Evolutionary conservation across 2,888 invertebrate genomes (phyloP), one percentile per base, ranked within the genome.

Genomic region (Acrobasis repandana): DNA sequence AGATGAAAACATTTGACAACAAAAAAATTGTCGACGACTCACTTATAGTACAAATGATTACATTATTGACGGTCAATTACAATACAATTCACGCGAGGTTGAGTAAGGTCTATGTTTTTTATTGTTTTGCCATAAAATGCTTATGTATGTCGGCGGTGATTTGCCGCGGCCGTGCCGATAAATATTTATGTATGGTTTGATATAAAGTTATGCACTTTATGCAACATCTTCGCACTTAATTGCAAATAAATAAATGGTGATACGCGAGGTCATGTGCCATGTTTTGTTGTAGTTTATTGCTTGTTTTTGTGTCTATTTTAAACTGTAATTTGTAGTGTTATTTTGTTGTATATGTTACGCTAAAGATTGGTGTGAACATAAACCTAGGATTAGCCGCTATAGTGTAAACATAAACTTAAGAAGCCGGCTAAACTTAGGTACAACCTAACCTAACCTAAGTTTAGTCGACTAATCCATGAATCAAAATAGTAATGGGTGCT

Each of bases 71-170:
- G 20, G 14, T 20, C n/a, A 38, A 38, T 54, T 54, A 54, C n/a
- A 54, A 43, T 54, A 54, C 54, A 54, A 54, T 38, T 36, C 18
- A 16, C 18, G 54, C 18, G 54, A 38, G 36, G 52, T 54, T 54
- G 52, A 18, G 52, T 54, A 16, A 54, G 54, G 54, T 54, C 18
- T 8, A 38, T 11, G 38, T 36, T 54, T 20, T 50, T 50, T 54
- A 38, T 54, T 18, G 14, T 54, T 18, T 43, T 54, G 33, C 36
- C 36, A 36, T 43, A n/a, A 43, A 43, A 43, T 43, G 43, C 1
- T 14, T 14, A n/a, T 43, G 1, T 43, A 43, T n/a, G 43, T 14
- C 43, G 43, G 5, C n/a, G 10, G 43, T 43, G n/a, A 43, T 43
- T 38, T n/a, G 43, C 43, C 43, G 43, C 6, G 43, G 11, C 14